These are phyloP conservation scores for Parnassius mnemosyne DNA, from an alignment of 2,888 invertebrate species.

Conservation along the genomic window DNA sequence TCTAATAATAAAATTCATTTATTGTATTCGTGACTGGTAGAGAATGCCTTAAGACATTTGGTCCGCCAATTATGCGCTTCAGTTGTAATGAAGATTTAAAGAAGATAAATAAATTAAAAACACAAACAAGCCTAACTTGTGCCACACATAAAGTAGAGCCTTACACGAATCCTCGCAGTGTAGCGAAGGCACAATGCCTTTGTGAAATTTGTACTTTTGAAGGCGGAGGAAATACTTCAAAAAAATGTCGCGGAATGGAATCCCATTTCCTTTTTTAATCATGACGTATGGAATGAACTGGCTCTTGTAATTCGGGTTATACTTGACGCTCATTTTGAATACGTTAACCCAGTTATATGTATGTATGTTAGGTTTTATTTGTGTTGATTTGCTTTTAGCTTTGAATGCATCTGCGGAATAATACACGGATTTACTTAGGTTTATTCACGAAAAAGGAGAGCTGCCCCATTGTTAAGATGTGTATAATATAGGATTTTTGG, in stretches of 20 bases:
- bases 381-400: neutral
- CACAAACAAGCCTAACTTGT: constrained; percentile 18
- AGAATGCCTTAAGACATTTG: too few relatives aligned
- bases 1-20: too few relatives aligned
- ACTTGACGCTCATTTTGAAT: neutral
- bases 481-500: too few relatives aligned
- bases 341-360: neutral
- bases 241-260: constrained; percentile 22
- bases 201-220: constrained; percentile 32
- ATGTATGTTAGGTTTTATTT: neutral
- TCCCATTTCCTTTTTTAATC: constrained; percentile 23
- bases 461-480: too few relatives aligned
- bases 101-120: constrained; percentile 6
- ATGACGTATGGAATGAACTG: constrained; percentile 8
- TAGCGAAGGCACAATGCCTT: constrained; percentile 29
- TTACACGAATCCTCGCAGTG: constrained; percentile 27
- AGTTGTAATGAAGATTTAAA: too few relatives aligned
- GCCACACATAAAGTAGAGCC: constrained; percentile 26
- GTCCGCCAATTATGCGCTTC: too few relatives aligned
- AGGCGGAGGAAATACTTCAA: constrained; percentile 26
- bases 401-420: too few relatives aligned
- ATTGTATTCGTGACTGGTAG: too few relatives aligned
- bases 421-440: too few relatives aligned
- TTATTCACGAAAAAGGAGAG: too few relatives aligned
- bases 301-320: constrained; percentile 5